Percentiles rank a stretch among this genome's conserved stretches.
These are phyloP conservation scores for Protosalanx chinensis DNA, from an alignment of 2,797 vertebrate species.

Conservation along the genomic window DNA sequence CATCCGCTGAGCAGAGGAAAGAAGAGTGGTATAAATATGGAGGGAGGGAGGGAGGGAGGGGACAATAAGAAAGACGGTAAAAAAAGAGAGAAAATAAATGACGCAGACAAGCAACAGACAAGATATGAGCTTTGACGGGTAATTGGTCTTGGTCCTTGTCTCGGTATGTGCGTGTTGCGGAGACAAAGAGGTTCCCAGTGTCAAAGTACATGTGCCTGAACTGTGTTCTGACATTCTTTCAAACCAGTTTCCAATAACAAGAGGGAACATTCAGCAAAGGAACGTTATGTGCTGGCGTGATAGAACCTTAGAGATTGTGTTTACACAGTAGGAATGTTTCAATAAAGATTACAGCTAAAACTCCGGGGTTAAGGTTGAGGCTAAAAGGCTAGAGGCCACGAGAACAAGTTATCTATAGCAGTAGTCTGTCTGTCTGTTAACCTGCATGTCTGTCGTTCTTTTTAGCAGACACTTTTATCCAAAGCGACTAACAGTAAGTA, in stretches of 20 bases:
- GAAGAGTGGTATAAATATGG: neutral
- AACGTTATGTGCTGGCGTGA: neutral
- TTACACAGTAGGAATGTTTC: conserved; percentile 14
- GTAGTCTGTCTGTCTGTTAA: no score
- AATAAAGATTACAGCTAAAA: neutral
- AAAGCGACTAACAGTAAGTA: no score
- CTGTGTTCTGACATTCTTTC: no score
- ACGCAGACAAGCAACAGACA: neutral
- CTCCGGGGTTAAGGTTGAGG: neutral
- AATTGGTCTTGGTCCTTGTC: no score
- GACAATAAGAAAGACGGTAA: neutral
- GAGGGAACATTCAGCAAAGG: neutral
- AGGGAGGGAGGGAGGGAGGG: neutral
- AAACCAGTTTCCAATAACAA: conserved; percentile 12
- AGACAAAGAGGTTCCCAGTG: no score
- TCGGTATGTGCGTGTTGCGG: no score
- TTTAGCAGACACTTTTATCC: no score
- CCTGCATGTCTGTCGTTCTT: no score
- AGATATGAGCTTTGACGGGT: no score
- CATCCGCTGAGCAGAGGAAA: neutral
- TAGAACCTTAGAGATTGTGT: neutral
- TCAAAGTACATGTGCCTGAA: no score
- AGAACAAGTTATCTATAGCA: neutral
- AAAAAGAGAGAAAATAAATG: neutral
- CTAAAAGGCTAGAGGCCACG: neutral